Base-by-base conservation (phyloP, 1,140 invertebrate species). In the Chionoecetes opilio region DNA sequence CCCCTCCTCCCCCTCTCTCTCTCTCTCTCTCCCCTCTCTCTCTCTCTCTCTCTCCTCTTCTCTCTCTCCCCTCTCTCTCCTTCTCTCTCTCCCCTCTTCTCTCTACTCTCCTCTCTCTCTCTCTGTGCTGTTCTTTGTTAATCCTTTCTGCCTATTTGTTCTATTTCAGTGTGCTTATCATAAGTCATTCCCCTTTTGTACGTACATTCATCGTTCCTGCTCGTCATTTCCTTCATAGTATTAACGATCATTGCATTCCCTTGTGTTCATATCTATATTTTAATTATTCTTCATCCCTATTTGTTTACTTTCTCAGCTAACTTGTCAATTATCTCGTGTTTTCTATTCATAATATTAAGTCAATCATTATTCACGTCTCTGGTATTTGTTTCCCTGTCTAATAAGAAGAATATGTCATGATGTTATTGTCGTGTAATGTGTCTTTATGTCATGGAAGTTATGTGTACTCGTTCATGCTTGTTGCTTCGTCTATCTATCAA, bases 1-100 rank as follows among this genome's bases (percentile, higher is more conserved):
- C 0, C n/a, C n/a, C n/a, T 26, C n/a, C 63, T 75, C 63, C 6
- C 63, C 8, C 63, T n/a, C 63, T n/a, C 6, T 75, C 63, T 75
- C 63, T 75, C 63, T 75, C 63, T 75, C 63, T 75, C 63, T 75
- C 63, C 63, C n/a, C 63, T 75, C 63, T 75, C 63, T 75, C 63
- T 75, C 63, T 75, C 63, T 75, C 63, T 75, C 63, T 75, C 63
- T 75, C 63, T 75, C 41, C 14, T 14, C 14, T 14, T 46, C 41
- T 46, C 41, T 46, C 41, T 46, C 41, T 46, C 41, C 14, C 14
- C 41, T 46, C 41, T 46, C 41, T 46, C 41, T 46, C 41, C 14
- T 14, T 46, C 63, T 75, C 63, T 75, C 63, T 75, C 63, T 75
- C 63, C n/a, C 63, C n/a, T 26, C n/a, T 26, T 75, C 63, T 75